Evolutionary conservation across 2,888 invertebrate genomes (phyloP).

Genomic region (Apeira syringaria): DNA sequence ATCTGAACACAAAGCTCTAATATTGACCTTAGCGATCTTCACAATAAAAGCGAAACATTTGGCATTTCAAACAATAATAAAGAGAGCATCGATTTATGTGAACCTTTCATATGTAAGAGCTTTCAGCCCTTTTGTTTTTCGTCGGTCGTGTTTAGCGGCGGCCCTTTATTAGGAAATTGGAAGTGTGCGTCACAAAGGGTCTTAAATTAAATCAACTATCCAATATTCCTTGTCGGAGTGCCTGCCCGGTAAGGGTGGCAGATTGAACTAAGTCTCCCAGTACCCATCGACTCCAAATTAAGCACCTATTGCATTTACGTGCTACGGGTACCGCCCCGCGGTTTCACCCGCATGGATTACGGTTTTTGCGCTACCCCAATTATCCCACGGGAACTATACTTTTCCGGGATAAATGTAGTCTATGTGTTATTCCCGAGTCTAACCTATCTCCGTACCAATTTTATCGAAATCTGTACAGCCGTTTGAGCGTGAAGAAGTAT

Average conservation of each 20-base stretch:
- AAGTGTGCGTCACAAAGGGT: slow-evolving; percentile 71
- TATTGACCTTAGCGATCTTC: slow-evolving; percentile 35
- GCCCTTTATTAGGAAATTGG: slow-evolving; percentile 70
- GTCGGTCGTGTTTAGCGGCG: slow-evolving; percentile 51
- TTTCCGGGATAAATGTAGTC: too few species aligned
- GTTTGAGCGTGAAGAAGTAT: too few species aligned
- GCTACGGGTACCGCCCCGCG: too few species aligned
- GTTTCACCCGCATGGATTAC: too few species aligned
- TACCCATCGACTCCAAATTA: slow-evolving; percentile 40
- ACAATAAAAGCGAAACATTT: slow-evolving; percentile 46
- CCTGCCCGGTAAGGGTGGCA: slow-evolving; percentile 41
- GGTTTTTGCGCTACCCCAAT: too few species aligned
- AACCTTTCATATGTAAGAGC: slow-evolving; percentile 52
- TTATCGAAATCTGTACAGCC: too few species aligned
- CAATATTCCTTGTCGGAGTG: slow-evolving; percentile 63
- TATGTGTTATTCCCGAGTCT: too few species aligned
- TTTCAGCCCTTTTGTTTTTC: slow-evolving; percentile 60
- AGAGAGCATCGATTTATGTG: slow-evolving; percentile 57
- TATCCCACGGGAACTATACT: too few species aligned
- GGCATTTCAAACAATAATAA: slow-evolving; percentile 57
- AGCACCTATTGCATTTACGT: slow-evolving; percentile 37
- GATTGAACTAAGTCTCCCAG: slow-evolving; percentile 33
- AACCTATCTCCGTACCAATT: too few species aligned
- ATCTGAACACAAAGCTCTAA: slow-evolving; percentile 35
- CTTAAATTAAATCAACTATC: slow-evolving; percentile 73